These are phyloP conservation scores for Leucozona laternaria DNA, from an alignment of 2,888 invertebrate species.

Conservation along the genomic window DNA sequence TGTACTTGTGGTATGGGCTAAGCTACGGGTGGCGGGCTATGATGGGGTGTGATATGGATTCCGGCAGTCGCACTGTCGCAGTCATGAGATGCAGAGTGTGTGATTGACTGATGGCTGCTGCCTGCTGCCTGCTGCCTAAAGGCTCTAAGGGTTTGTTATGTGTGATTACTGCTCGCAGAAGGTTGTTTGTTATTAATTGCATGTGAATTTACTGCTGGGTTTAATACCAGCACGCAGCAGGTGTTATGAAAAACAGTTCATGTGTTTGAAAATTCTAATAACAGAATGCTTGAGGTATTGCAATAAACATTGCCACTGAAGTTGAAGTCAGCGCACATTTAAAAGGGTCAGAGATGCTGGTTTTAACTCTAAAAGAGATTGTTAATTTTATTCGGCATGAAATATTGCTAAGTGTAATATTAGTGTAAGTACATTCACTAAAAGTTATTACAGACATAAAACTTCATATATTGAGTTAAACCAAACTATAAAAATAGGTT, in stretches of 20 bases:
- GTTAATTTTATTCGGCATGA: no score
- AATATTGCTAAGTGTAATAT: no score
- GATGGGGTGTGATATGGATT: conserved; percentile 12
- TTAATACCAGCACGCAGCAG: conserved; percentile 37
- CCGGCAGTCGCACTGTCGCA: conserved; percentile 14
- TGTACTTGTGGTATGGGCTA: background rate
- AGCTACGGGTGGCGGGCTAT: background rate
- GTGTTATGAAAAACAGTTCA: conserved; percentile 52
- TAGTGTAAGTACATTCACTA: no score
- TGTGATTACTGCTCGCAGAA: conserved; percentile 4
- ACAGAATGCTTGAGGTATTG: background rate
- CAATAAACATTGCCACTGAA: no score
- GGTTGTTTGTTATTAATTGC: conserved; percentile 1
- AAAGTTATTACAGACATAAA: no score
- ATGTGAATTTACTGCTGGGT: conserved; percentile 44
- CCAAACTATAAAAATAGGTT: no score
- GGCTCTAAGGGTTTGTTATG: conserved; percentile 46
- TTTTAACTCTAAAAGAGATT: no score
- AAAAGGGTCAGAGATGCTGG: no score
- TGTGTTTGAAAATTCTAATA: conserved; percentile 5
- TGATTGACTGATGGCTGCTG: conserved; percentile 46
- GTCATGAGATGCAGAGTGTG: conserved; percentile 11
- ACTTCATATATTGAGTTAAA: no score
- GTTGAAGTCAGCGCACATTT: no score
- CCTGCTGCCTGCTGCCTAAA: conserved; percentile 13